Base-by-base conservation (phyloP, 2,888 invertebrate genomes). In the Prenolepis imparis region DNA sequence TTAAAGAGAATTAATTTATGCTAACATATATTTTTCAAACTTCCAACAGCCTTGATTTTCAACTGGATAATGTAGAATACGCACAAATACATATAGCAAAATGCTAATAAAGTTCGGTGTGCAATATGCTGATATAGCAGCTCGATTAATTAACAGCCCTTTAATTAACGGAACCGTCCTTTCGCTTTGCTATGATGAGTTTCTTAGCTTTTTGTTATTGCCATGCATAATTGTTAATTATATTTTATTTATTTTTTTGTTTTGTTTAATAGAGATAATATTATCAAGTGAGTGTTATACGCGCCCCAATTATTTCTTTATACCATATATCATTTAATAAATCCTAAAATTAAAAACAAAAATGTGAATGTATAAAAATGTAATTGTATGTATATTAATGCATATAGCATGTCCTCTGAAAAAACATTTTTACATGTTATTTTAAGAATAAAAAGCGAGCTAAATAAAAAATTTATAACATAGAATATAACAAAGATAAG, bases 201-300 rank as follows among this genome's bases (percentile, higher is more conserved):
- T 48, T 55, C 12, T 67, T 24, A 52, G 28, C 74, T 64, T 64
- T 64, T 64, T 75, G 48, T 75, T 36, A 75, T 18, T 64, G 74
- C 32, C 32, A 63, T 32, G 63, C 44, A 63, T 55, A 77, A 55
- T 52, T 77, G 12, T 52, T 12, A 12, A 36, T 66, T 77, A 55
- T 24, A 15, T 32, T 55, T 52, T 24, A 3, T 63, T 18, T 48
- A n/a, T n/a, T n/a, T n/a, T n/a, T n/a, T n/a, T n/a, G n/a, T n/a
- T 74, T 66, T 66, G 18, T 44, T 44, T 44, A 44, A 44, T 44
- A 44, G 44, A 44, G 44, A 18, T 18, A 44, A 44, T 44, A 44
- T 44, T 44, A 44, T 44, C 5, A 44, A 44, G 18, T 44, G 18
- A 44, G 44, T 18, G 44, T 44, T 4, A 18, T 2, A 44, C 44